Conservation (phyloP, 2,888 invertebrate species). For the Macrosoma leucophasiata region DNA sequence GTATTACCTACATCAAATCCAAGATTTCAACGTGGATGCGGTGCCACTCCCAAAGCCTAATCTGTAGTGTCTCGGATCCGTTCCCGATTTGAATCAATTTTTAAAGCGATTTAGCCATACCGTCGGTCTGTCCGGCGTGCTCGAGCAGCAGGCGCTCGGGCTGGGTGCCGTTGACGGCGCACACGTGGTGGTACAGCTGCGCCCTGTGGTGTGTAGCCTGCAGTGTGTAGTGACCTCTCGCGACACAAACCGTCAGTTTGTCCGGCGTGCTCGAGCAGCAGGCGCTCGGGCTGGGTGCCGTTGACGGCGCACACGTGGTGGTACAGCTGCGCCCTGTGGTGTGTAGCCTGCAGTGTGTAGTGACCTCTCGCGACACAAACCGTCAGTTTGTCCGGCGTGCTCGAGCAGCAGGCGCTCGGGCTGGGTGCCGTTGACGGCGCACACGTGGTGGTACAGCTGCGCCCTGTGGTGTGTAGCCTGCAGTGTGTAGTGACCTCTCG, state of each 20-base stretch:
- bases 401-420: conserved; percentile 91
- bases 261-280: conserved; percentile 91
- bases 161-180: conserved; percentile 96
- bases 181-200: conserved; percentile 97
- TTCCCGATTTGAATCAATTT: too few relatives aligned
- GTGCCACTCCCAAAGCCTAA: too few relatives aligned
- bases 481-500: too few relatives aligned
- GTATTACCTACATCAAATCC: too few relatives aligned
- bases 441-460: conserved; percentile 97
- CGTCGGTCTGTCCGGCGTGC: conserved; percentile 83
- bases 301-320: conserved; percentile 98
- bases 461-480: too few relatives aligned
- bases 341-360: too few relatives aligned
- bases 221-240: too few relatives aligned
- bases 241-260: conserved; percentile 73
- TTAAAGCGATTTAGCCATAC: too few relatives aligned
- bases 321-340: conserved; percentile 95
- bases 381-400: conserved; percentile 83
- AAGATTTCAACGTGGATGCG: too few relatives aligned
- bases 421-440: conserved; percentile 96
- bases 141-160: conserved; percentile 91
- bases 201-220: too few relatives aligned
- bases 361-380: too few relatives aligned
- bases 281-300: conserved; percentile 93
- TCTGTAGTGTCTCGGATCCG: too few relatives aligned